Base-by-base conservation (phyloP, 2,113 vertebrate species). In the Muscicapa adusta region DNA sequence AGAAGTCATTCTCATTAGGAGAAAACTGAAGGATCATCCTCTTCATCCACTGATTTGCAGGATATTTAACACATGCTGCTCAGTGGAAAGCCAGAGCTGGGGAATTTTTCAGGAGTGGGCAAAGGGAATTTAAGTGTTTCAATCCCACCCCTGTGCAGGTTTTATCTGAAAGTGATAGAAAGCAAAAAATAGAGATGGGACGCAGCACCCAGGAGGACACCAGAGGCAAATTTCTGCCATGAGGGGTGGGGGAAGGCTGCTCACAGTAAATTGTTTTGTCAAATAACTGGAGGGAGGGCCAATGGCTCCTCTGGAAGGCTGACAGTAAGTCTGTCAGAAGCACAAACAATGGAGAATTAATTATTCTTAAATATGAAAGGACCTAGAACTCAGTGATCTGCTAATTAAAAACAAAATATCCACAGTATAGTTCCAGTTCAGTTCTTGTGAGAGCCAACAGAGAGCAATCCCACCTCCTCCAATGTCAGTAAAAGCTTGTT, bases 271-370 rank as follows among this genome's bases (percentile, higher is more conserved):
- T 47, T 62, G 40, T 72, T 89, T 24, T 56, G 70, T 54, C 90
- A 83, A 47, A 62, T 73, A 90, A 74, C 4, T 80, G 75, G 29
- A 92, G 67, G 63, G 78, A 93, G 50, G 33, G 33, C 38, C 67
- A 58, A 18, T 4, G 34, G 26, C 74, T 91, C 78, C 50, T 85
- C 38, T 54, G 75, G 75, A 96, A 86, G 61, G 75, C 2, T 65
- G 79, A 94, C 79, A 90, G 86, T 47, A 53, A 86, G 60, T 56
- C 75, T 71, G 42, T 94, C 88, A 80, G 56, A 88, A 71, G 43
- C 24, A 88, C 73, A 83, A 95, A 81, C 85, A 89, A 87, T 48
- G 31, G 40, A 84, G 67, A 86, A 93, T 66, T 90, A 86, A 91
- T 88, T 91, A 91, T 38, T 75, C 68, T 47, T 65, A 70, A 47